Evolutionary conservation across 2,888 invertebrate genomes (phyloP).

Genomic region (Pelosia muscerda): DNA sequence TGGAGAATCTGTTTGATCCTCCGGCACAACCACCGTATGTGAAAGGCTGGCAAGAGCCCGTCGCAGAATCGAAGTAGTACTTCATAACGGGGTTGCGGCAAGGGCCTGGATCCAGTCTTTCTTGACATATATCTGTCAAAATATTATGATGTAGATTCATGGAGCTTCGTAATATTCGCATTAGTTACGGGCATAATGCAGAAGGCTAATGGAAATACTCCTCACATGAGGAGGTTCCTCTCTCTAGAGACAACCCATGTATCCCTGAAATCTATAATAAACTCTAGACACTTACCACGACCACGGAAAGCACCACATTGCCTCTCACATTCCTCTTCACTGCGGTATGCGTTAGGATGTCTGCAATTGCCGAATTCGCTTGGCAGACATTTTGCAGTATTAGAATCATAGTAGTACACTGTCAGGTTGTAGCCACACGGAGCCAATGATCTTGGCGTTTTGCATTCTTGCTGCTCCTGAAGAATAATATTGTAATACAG

Average conservation of each 20-base stretch:
- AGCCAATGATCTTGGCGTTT: constrained; percentile 88
- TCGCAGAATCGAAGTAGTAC: constrained; percentile 89
- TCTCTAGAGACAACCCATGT: too few species aligned
- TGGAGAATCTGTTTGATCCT: constrained; percentile 94
- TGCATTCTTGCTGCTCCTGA: constrained; percentile 80
- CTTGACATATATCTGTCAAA: constrained; percentile 90
- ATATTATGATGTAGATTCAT: too few species aligned
- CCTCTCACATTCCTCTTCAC: constrained; percentile 91
- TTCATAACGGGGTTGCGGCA: constrained; percentile 89
- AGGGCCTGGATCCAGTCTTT: constrained; percentile 89
- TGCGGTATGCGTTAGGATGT: constrained; percentile 91
- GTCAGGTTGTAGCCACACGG: constrained; percentile 89
- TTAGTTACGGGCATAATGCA: too few species aligned
- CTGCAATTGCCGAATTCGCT: constrained; percentile 84
- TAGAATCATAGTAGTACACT: constrained; percentile 91
- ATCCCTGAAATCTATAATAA: background rate
- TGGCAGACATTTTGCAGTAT: constrained; percentile 86
- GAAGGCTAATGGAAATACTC: too few species aligned
- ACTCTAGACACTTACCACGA: constrained; percentile 22
- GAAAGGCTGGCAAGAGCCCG: constrained; percentile 90
- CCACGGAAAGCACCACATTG: constrained; percentile 90
- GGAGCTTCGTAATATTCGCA: too few species aligned
- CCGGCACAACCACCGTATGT: constrained; percentile 94
- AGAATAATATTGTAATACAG: background rate
- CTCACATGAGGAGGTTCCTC: too few species aligned